Conservation (phyloP, 2,113 vertebrate genomes). For the Theropithecus gelada region DNA sequence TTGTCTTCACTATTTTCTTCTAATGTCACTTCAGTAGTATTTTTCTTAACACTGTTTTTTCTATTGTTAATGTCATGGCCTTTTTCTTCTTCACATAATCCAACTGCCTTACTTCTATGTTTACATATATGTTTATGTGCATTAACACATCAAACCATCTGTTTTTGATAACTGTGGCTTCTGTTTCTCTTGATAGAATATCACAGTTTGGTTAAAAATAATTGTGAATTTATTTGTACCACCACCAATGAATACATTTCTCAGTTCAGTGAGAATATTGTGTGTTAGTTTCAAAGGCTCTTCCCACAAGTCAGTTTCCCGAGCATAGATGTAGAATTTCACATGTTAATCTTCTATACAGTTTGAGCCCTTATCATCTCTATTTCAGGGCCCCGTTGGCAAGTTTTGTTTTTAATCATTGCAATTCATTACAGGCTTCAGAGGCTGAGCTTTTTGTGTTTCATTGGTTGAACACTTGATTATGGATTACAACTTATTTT, state of each 20-base stretch:
- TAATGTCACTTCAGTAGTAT: background rate
- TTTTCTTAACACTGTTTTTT: background rate
- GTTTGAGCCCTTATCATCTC: background rate
- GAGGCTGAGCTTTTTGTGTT: background rate
- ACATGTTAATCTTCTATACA: background rate
- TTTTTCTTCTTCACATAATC: background rate
- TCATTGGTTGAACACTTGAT: background rate
- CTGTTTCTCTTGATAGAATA: background rate
- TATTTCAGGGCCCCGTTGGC: background rate
- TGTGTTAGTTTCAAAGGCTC: background rate
- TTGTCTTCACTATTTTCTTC: background rate
- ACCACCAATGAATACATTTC: background rate
- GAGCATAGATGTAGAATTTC: background rate
- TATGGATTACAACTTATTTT: background rate
- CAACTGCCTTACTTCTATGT: background rate
- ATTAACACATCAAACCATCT: background rate
- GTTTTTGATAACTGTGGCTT: background rate
- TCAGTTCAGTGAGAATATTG: background rate
- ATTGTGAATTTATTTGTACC: background rate
- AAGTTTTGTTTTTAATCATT: slow-evolving; percentile 1
- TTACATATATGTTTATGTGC: background rate
- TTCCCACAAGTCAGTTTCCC: background rate
- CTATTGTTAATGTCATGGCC: background rate
- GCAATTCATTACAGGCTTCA: background rate
- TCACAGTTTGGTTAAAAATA: background rate